Evolutionary conservation across 2,888 invertebrate genomes (phyloP).

Genomic region (Melanchra persicariae): DNA sequence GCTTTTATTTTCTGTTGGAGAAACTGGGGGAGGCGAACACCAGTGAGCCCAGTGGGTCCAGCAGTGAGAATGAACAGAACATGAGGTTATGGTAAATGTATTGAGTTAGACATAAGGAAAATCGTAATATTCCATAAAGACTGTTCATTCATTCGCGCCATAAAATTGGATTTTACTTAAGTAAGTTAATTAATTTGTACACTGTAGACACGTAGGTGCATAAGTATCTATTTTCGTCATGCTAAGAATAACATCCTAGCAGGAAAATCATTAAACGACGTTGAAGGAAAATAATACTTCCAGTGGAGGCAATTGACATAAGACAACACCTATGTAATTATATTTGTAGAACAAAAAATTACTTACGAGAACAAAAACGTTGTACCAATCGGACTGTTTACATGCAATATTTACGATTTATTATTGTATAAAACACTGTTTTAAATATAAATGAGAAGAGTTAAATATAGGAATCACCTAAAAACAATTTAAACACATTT

Average conservation of each 20-base stretch:
- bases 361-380: conserved; percentile 15
- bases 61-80: neutral
- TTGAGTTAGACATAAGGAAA: neutral
- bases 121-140: neutral
- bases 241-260: conserved; percentile 20
- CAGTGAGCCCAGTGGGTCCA: too few species aligned
- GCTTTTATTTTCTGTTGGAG: neutral
- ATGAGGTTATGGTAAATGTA: neutral
- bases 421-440: neutral
- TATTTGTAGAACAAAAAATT: conserved; percentile 30
- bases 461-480: neutral
- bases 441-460: neutral
- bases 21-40: neutral
- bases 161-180: neutral
- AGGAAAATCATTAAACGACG: conserved; percentile 34
- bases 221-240: conserved; percentile 14
- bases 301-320: conserved; percentile 21
- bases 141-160: neutral
- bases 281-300: conserved; percentile 33
- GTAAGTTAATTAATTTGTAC: neutral
- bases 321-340: conserved; percentile 14
- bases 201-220: neutral
- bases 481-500: neutral
- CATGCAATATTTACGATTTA: neutral
- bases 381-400: neutral